phyloP scores from a whole-genome alignment of 2,113 vertebrate genomes.

The Colius striatus region DNA sequence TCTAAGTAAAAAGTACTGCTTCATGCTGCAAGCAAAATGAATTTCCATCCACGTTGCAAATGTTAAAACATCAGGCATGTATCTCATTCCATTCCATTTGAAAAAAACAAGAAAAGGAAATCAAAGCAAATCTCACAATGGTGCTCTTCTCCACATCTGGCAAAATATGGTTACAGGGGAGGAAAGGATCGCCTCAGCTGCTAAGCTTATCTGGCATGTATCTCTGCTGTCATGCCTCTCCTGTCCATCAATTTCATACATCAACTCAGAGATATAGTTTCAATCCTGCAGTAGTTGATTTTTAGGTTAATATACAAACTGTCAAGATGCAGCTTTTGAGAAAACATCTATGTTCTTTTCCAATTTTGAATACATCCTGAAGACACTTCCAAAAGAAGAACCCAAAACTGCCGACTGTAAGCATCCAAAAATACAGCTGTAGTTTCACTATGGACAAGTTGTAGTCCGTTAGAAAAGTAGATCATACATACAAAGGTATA shows the following conservation, averaged over 20 bases:
- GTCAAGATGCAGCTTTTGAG: constrained; percentile 64
- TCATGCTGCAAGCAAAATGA: constrained; percentile 66
- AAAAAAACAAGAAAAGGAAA: constrained; percentile 10
- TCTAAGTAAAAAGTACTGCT: constrained; percentile 26
- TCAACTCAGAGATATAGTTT: constrained; percentile 60
- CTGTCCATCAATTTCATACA: constrained; percentile 46
- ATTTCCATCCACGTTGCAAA: constrained; percentile 21
- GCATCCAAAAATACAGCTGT: constrained; percentile 84
- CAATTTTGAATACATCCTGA: constrained; percentile 67
- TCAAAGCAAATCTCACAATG: constrained; percentile 53
- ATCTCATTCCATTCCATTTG: constrained; percentile 12
- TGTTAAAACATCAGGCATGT: background rate
- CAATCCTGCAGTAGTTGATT: constrained; percentile 59
- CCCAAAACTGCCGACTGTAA: constrained; percentile 71
- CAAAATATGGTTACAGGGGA: constrained; percentile 49
- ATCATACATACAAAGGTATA: constrained; percentile 88
- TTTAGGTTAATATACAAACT: constrained; percentile 67
- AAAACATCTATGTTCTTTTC: constrained; percentile 69
- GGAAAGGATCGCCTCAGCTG: constrained; percentile 62
- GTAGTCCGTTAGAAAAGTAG: constrained; percentile 85
- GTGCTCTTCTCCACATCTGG: constrained; percentile 76
- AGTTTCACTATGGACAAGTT: constrained; percentile 79
- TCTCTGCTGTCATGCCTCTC: constrained; percentile 61
- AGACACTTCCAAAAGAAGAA: constrained; percentile 76
- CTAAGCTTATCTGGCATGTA: constrained; percentile 58